These are phyloP conservation scores for Desmophyllum pertusum DNA, from an alignment of 92 coral and sea anemone species.

Conservation along the genomic window DNA sequence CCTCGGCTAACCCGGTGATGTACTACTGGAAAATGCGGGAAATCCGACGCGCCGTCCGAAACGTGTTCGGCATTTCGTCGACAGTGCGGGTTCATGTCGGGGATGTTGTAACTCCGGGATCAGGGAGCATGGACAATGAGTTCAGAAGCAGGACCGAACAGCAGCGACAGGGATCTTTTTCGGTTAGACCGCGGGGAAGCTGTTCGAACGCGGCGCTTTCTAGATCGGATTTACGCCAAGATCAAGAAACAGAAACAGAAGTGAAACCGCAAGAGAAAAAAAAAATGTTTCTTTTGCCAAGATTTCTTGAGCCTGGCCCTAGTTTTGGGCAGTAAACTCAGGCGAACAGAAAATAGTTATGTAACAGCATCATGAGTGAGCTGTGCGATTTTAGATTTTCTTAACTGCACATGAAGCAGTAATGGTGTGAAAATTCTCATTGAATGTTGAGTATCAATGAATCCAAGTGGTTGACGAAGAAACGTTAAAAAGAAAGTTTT, in stretches of 20 bases:
- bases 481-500: neutral
- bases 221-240: slow-evolving; percentile 1
- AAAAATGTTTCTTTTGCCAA: slow-evolving; percentile 8
- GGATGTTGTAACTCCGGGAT: slow-evolving; percentile 21
- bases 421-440: neutral
- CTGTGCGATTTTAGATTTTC: neutral
- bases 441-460: neutral
- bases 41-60: slow-evolving; percentile 29
- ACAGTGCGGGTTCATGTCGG: slow-evolving; percentile 16
- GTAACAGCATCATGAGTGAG: neutral
- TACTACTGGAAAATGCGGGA: slow-evolving; percentile 42
- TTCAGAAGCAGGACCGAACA: slow-evolving; percentile 21
- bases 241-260: neutral
- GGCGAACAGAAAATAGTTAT: neutral
- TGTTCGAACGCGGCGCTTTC: slow-evolving; percentile 2
- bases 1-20: slow-evolving; percentile 24
- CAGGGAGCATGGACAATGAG: slow-evolving; percentile 30
- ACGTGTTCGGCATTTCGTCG: slow-evolving; percentile 7
- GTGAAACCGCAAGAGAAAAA: neutral
- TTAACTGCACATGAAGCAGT: neutral
- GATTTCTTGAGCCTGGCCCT: slow-evolving; percentile 36
- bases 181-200: slow-evolving; percentile 12
- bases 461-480: neutral
- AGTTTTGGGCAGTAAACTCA: neutral
- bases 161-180: slow-evolving; percentile 8